Evolutionary conservation across 2,113 vertebrate genomes (phyloP).

Genomic region (Seriola rivoliana): DNA sequence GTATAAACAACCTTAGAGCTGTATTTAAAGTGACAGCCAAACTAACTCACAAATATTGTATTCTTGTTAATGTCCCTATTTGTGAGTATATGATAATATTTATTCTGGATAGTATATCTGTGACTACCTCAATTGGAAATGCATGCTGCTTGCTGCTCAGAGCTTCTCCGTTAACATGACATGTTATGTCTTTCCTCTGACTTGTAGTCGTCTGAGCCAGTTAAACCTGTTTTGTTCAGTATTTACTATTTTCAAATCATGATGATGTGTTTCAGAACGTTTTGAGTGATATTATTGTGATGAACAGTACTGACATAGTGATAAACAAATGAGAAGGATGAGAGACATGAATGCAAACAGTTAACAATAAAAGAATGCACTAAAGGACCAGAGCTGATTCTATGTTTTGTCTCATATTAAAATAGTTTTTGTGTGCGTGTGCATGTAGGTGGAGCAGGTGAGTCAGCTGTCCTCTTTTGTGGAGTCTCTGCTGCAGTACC

Average conservation of each 20-base stretch:
- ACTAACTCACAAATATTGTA: not conserved
- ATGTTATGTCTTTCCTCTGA: constrained; percentile 6
- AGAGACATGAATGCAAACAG: not conserved
- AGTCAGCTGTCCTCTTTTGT: constrained; percentile 94
- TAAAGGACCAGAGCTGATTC: not conserved
- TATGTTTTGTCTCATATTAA: constrained; percentile 10
- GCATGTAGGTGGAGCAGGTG: constrained; percentile 93
- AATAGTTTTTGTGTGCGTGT: constrained; percentile 11
- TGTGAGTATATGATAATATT: not conserved
- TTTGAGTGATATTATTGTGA: not conserved
- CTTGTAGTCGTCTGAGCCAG: constrained; percentile 33
- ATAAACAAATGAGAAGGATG: not conserved
- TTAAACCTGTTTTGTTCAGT: constrained; percentile 59
- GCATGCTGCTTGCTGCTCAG: not conserved
- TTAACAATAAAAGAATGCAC: not conserved
- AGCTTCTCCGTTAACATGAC: not conserved
- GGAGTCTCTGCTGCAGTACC: constrained; percentile 95
- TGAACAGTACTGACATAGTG: not conserved
- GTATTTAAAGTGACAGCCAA: not conserved
- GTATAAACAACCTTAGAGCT: not conserved
- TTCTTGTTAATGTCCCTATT: not conserved
- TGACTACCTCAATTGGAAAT: not conserved
- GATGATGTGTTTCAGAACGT: not conserved
- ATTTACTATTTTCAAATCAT: constrained; percentile 8
- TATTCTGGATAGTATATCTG: not conserved